A percentile compares a stretch with the other conserved stretches of the same genome.
These are phyloP conservation scores for Tetranychus urticae DNA, from an alignment of 1,140 invertebrate genomes.

Conservation along the genomic window DNA sequence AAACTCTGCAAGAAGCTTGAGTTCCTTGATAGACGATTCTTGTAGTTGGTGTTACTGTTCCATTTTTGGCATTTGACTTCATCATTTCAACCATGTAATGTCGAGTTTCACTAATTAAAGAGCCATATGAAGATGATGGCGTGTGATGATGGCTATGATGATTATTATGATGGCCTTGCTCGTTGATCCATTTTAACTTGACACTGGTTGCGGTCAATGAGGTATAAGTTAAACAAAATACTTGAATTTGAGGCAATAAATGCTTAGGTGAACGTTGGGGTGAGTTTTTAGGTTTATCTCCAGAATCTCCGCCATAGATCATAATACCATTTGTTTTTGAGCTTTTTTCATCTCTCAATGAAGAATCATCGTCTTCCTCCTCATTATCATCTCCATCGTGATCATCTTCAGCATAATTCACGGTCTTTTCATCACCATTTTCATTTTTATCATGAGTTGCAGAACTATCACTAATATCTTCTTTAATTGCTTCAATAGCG, in stretches of 20 bases:
- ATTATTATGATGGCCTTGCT: not conserved
- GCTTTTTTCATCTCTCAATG: not conserved
- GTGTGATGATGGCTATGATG: not conserved
- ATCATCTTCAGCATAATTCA: not conserved
- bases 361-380: not conserved
- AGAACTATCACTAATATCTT: not conserved
- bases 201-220: slow-evolving; percentile 3
- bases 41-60: not conserved
- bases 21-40: slow-evolving; percentile 6
- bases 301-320: too few species aligned
- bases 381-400: not conserved
- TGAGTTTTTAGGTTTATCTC: not conserved
- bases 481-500: not conserved
- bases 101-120: not conserved
- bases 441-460: not conserved
- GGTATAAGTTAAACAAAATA: not conserved
- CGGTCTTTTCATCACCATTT: not conserved
- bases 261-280: slow-evolving; percentile 7
- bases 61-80: not conserved
- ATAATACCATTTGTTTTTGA: too few species aligned
- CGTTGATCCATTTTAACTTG: slow-evolving; percentile 7
- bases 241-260: slow-evolving; percentile 6
- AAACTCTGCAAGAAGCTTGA: not conserved
- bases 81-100: slow-evolving; percentile 10
- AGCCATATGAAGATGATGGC: not conserved